Evolutionary conservation across 2,113 vertebrate species (phyloP).

Genomic region (Rhinogobius similis): DNA sequence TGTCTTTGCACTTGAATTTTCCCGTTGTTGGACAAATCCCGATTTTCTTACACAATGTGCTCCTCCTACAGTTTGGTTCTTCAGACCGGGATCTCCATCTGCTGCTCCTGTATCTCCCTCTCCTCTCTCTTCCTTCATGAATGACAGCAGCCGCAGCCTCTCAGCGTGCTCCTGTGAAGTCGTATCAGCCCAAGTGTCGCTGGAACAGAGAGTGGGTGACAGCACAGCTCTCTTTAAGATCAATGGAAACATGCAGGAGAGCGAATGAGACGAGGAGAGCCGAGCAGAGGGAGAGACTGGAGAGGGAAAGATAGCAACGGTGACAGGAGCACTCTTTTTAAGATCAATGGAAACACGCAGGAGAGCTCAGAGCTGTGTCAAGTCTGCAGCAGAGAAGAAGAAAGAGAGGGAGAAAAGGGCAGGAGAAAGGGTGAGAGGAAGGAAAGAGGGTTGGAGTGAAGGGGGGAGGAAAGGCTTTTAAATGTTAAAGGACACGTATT

Average conservation of each 20-base stretch:
- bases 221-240: neutral
- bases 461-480: no score
- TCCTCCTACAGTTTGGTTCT: no score
- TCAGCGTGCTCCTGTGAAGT: no score
- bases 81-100: no score
- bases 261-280: neutral
- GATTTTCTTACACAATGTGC: no score
- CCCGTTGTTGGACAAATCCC: no score
- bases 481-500: no score
- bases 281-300: neutral
- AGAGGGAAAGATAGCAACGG: slow-evolving; percentile 8
- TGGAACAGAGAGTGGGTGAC: neutral
- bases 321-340: slow-evolving; percentile 25
- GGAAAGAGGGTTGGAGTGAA: neutral
- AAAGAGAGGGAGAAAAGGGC: slow-evolving; percentile 38
- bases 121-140: no score
- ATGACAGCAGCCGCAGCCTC: no score
- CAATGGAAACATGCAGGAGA: neutral
- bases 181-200: no score
- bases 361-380: slow-evolving; percentile 24
- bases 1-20: no score
- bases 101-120: no score
- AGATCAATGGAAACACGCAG: slow-evolving; percentile 41
- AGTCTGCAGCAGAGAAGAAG: slow-evolving; percentile 30
- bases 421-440: slow-evolving; percentile 40